Base-by-base conservation (phyloP, 2,797 vertebrate genomes). In the Pelochelys cantorii region DNA sequence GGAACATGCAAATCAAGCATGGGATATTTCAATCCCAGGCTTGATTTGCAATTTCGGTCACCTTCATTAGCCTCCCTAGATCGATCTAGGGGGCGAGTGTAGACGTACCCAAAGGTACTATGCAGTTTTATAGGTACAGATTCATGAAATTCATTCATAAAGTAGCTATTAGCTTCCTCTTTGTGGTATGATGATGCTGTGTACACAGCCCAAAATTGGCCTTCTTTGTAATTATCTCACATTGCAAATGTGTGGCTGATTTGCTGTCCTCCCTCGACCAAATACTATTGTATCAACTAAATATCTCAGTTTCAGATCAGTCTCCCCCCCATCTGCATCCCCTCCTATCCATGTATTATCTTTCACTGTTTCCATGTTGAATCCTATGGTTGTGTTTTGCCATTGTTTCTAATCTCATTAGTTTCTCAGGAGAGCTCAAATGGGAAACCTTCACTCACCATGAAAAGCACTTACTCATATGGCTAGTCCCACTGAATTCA, bases 111-210 rank as follows among this genome's bases (percentile, higher is more conserved):
- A 4, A 42, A 48, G 42, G 42, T 48, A 8, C 42, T 48, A 79
- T 53, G 17, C 0, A 31, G 29, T 6, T 18, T 65, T 79, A 5
- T 11, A 3, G 5, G 29, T 37, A 2, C 9, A 1, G 15, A 42
- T 83, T 71, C 14, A 83, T 6, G 86, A 92, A 81, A 90, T 37
- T 17, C 27, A 78, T 93, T 83, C 79, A 12, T 62, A 53, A 22
- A 84, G 4, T 1, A 89, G 18, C 3, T 86, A 2, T 48, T 48
- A 7, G 13, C 20, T 74, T 85, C 6, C 62, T 81, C 0, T n/a
- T 68, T 18, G 31, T 65, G 7, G 14, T 65, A 27, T 65, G n/a
- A 68, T 68, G 18, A 18, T 57, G 31, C 29, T 78, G 56, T 60
- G 37, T 27, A 52, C 4, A 31, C 55, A 55, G 12, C 31, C 42